phyloP scores from a whole-genome alignment of 1,140 invertebrate genomes.

The Eumeta japonica region DNA sequence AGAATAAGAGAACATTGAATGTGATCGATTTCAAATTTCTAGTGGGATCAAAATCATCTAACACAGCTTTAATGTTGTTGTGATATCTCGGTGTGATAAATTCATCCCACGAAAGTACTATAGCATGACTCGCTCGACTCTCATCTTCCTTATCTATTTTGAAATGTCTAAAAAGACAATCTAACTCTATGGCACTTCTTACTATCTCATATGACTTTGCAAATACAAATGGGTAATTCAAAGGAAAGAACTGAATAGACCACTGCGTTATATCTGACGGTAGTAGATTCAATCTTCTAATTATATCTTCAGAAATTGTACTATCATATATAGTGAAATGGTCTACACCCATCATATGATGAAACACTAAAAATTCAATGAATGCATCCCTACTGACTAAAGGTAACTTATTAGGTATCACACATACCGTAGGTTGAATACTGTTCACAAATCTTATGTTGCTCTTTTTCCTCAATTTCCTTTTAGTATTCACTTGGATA shows the following conservation, averaged over 20 bases:
- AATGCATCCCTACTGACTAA: slow-evolving; percentile 52
- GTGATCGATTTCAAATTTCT: slow-evolving; percentile 32
- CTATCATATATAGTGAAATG: slow-evolving; percentile 59
- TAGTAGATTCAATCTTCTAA: slow-evolving; percentile 53
- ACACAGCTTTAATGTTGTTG: slow-evolving; percentile 42
- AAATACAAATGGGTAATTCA: slow-evolving; percentile 57
- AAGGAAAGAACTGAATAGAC: slow-evolving; percentile 54
- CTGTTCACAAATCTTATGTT: slow-evolving; percentile 51
- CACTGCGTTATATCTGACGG: slow-evolving; percentile 55
- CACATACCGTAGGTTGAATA: slow-evolving; percentile 55
- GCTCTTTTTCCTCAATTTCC: slow-evolving; percentile 24
- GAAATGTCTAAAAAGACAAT: slow-evolving; percentile 62
- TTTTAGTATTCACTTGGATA: slow-evolving; percentile 45
- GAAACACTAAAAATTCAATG: slow-evolving; percentile 60
- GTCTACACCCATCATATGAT: slow-evolving; percentile 58
- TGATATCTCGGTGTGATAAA: slow-evolving; percentile 63
- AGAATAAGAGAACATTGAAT: slow-evolving; percentile 40
- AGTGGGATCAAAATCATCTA: slow-evolving; percentile 43
- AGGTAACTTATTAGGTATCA: slow-evolving; percentile 52
- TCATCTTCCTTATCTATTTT: slow-evolving; percentile 46
- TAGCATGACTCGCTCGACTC: slow-evolving; percentile 55
- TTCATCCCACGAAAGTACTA: slow-evolving; percentile 64
- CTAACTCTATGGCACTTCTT: slow-evolving; percentile 60
- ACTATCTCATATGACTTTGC: slow-evolving; percentile 46
- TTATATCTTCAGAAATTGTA: slow-evolving; percentile 57